A percentile compares a stretch with the other conserved stretches of the same genome.
phyloP scores from a whole-genome alignment of 92 coral and sea anemone genomes.

The Porites divaricata region DNA sequence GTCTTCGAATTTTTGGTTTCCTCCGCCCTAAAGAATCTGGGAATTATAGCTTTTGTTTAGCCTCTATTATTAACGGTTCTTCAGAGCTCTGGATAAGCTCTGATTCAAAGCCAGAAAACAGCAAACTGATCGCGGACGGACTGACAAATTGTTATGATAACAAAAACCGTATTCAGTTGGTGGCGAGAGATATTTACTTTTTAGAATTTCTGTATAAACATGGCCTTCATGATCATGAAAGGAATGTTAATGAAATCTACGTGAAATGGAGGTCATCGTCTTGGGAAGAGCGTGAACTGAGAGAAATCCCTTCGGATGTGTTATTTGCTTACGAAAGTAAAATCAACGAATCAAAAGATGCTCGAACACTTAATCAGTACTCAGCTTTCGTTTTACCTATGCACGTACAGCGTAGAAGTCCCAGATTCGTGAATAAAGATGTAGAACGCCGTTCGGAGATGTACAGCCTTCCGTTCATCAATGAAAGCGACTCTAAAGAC shows the following conservation, averaged over 20 bases:
- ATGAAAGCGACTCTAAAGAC: constrained; percentile 35
- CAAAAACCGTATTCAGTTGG: not conserved
- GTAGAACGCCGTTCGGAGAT: constrained; percentile 53
- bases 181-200: constrained; percentile 50
- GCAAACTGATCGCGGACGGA: constrained; percentile 41
- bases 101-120: constrained; percentile 59
- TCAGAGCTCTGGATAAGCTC: constrained; percentile 87
- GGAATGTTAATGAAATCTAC: constrained; percentile 16
- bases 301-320: constrained; percentile 49
- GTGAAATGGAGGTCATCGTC: constrained; percentile 66
- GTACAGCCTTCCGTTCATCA: constrained; percentile 69
- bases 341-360: not conserved
- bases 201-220: constrained; percentile 85
- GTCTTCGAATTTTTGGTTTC: constrained; percentile 88
- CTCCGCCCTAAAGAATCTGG: constrained; percentile 54
- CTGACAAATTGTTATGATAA: not conserved
- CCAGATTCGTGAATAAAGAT: constrained; percentile 6
- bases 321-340: constrained; percentile 42
- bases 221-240: constrained; percentile 1
- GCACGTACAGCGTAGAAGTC: constrained; percentile 45
- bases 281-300: not conserved
- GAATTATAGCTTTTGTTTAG: constrained; percentile 54
- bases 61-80: constrained; percentile 59
- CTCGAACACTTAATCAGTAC: constrained; percentile 7
- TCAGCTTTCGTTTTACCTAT: constrained; percentile 31